Base-by-base conservation (phyloP, 2,113 vertebrate genomes). In the Lucifuga dentata region DNA sequence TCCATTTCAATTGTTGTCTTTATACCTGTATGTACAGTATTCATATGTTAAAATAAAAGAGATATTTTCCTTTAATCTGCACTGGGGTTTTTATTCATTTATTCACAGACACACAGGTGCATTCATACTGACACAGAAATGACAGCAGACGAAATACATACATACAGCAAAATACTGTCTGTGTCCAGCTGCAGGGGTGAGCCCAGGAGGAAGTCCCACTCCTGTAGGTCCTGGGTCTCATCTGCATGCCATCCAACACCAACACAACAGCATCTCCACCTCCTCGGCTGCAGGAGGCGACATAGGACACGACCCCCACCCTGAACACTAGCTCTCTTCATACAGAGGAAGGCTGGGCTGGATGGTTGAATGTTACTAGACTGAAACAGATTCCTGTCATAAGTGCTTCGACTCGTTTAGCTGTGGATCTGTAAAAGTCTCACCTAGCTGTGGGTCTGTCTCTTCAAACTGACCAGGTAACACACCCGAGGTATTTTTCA, bases 241-340 rank as follows among this genome's bases (percentile, higher is more conserved):
- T 76, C 94, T 93, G 73, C 95, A 94, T 75, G 94, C 95, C 85
- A 93, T 98, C 89, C 97, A 99, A 87, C 95, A 98, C 89, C 97
- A 99, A 87, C 95, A 98, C 92, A 97, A 97, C 91, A 96, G 95
- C 89, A 94, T 99, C 86, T 98, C 95, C 10, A 97, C 97, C 63
- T 98, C 97, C 74, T 95, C 94, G 0, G 81, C 93, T 0, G 91
- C 93, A 83, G 93, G 93, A 73, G 94, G 95, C 71, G 93, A 93
- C 86, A 90, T 88, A 48, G 90, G 92, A 56, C 93, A 92, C 76
- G 92, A 90, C 61, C 93, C 94, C 90, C 92, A 92, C 17, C 92
- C 94, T 86, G 93, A 94, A 94, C 88, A 89, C 75, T 86, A 83
- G 40, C 57, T 52, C 50, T 26, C 62, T 11, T 5, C 48, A 8